A percentile compares a stretch with the other conserved stretches of the same genome.
These are phyloP conservation scores for Erebia ligea DNA, from an alignment of 2,888 invertebrate species.

Conservation along the genomic window DNA sequence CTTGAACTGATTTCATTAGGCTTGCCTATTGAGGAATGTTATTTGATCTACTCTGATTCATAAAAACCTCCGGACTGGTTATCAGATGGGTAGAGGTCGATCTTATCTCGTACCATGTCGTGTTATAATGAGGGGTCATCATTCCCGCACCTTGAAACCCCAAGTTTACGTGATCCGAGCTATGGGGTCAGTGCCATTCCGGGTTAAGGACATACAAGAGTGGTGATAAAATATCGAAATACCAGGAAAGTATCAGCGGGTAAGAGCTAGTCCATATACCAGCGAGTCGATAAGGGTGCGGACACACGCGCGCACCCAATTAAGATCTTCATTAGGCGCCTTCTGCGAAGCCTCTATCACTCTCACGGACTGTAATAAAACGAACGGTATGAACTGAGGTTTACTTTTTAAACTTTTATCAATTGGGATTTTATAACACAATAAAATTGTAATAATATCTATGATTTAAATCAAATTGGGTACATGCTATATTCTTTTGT, in stretches of 20 bases:
- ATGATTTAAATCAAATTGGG: not conserved
- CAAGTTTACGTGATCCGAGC: not conserved
- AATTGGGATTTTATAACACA: not conserved
- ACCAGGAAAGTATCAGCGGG: constrained; percentile 26
- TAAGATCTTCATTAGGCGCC: constrained; percentile 77
- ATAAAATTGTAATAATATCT: not conserved
- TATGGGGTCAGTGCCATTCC: not conserved
- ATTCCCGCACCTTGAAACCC: not conserved
- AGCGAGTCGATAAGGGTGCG: constrained; percentile 53
- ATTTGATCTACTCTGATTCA: too few relatives aligned
- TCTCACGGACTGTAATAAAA: constrained; percentile 49
- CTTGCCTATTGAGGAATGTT: too few relatives aligned
- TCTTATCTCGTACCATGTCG: too few relatives aligned
- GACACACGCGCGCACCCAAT: constrained; percentile 72
- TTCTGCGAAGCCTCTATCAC: constrained; percentile 65
- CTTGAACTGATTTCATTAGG: too few relatives aligned
- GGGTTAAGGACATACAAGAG: not conserved
- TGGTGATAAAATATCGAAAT: not conserved
- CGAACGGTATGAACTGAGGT: constrained; percentile 26
- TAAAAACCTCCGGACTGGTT: too few relatives aligned
- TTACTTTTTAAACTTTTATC: constrained; percentile 8
- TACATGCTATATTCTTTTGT: too few relatives aligned
- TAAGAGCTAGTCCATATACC: constrained; percentile 21
- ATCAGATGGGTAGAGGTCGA: too few relatives aligned
- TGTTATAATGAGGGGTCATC: not conserved